Conservation (phyloP, 2,888 invertebrate genomes). For the Diplazon laetatorius region DNA sequence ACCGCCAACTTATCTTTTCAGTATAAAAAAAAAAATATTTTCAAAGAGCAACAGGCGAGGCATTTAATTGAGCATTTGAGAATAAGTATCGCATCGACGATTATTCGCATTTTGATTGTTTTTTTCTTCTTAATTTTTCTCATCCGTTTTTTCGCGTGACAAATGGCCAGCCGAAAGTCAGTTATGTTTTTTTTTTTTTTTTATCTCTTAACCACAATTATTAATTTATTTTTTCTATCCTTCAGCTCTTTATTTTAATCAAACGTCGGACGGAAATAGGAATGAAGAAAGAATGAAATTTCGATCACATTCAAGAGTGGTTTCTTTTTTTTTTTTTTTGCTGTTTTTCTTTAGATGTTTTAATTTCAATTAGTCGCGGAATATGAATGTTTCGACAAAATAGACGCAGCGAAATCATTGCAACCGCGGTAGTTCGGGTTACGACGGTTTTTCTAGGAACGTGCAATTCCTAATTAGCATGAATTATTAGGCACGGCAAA, state of each 20-base stretch:
- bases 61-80: conserved; percentile 47
- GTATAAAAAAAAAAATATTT: background rate
- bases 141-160: background rate
- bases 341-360: too few species aligned
- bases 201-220: conserved; percentile 6
- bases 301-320: background rate
- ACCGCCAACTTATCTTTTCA: conserved; percentile 5
- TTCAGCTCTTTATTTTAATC: too few species aligned
- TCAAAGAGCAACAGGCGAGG: background rate
- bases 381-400: conserved; percentile 28
- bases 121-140: background rate
- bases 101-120: too few species aligned
- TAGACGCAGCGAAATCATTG: background rate
- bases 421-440: background rate
- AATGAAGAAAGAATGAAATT: conserved; percentile 4
- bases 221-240: conserved; percentile 6
- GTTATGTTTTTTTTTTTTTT: too few species aligned
- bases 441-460: conserved; percentile 59
- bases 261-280: background rate
- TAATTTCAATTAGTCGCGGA: background rate
- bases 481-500: conserved; percentile 33
- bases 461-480: conserved; percentile 65
- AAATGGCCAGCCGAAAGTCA: background rate
- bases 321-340: conserved; percentile 1
- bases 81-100: conserved; percentile 6